Evolutionary conservation across 2,888 invertebrate genomes (phyloP).

Genomic region (Glyphotaelius pellucidus): DNA sequence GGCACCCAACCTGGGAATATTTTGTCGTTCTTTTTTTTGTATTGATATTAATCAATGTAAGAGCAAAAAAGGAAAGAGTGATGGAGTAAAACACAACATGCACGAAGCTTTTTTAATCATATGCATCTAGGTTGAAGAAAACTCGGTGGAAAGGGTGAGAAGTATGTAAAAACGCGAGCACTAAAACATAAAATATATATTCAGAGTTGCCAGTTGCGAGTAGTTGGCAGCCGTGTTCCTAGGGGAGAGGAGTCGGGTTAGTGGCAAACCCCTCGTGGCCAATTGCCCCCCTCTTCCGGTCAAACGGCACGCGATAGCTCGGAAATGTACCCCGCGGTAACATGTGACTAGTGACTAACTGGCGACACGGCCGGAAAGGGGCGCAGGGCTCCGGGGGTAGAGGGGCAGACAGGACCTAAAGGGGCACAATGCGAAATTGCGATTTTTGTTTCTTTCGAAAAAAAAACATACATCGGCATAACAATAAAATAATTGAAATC

Average conservation of each 20-base stretch:
- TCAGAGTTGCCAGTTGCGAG: neutral
- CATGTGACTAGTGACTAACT: conserved; percentile 49
- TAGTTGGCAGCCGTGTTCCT: neutral
- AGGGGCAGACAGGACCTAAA: neutral
- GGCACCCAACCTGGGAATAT: neutral
- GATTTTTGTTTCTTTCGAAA: neutral
- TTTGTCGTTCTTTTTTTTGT: neutral
- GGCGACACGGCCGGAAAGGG: conserved; percentile 4
- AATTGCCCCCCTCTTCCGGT: conserved; percentile 60
- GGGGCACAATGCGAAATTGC: neutral
- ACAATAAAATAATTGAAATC: neutral
- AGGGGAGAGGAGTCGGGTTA: conserved; percentile 18
- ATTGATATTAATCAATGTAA: no score
- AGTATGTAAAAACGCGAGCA: conserved; percentile 2
- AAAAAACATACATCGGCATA: neutral
- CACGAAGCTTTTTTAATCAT: neutral
- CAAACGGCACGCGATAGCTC: conserved; percentile 61
- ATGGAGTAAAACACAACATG: neutral
- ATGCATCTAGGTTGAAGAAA: neutral
- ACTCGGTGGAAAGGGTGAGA: neutral
- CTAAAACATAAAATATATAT: conserved; percentile 23
- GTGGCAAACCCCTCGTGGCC: conserved; percentile 49
- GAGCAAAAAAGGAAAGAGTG: neutral
- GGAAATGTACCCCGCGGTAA: conserved; percentile 54
- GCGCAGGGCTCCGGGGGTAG: neutral